Evolutionary conservation across 1,140 invertebrate genomes (phyloP).

Genomic region (Globodera ellingtonae): DNA sequence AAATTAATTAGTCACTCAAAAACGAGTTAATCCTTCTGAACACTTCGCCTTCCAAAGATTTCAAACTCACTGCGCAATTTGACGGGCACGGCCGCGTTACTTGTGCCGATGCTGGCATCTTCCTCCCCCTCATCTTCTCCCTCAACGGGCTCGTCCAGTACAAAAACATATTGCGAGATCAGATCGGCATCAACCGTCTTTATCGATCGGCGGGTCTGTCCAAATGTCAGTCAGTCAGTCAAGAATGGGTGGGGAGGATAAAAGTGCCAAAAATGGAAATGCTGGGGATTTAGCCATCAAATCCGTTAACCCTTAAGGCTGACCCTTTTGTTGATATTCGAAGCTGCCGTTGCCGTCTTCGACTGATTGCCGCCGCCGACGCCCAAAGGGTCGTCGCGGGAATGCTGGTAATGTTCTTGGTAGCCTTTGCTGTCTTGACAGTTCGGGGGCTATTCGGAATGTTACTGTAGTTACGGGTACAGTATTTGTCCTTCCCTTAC

Average conservation of each 20-base stretch:
- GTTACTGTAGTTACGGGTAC: not conserved
- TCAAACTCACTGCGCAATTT: not conserved
- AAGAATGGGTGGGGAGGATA: not conserved
- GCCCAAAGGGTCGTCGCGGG: not conserved
- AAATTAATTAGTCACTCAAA: no score
- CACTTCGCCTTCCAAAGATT: not conserved
- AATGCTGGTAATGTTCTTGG: constrained; percentile 23
- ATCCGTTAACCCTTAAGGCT: not conserved
- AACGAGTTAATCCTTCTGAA: not conserved
- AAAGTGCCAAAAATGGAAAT: not conserved
- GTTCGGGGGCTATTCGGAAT: constrained; percentile 51
- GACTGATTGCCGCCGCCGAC: not conserved
- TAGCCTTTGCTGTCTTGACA: constrained; percentile 30
- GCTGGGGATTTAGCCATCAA: constrained; percentile 1
- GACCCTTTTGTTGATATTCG: not conserved
- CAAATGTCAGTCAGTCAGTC: not conserved
- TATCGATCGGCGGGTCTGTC: not conserved
- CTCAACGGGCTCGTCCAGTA: constrained; percentile 48
- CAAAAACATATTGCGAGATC: constrained; percentile 63
- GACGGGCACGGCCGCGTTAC: not conserved
- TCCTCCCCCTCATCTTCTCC: constrained; percentile 1
- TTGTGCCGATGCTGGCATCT: not conserved
- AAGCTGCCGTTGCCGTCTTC: not conserved
- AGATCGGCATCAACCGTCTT: constrained; percentile 44
- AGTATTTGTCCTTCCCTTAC: constrained; percentile 32